Conservation (phyloP, 2,888 invertebrate genomes). For the Drymonia ruficornis region DNA sequence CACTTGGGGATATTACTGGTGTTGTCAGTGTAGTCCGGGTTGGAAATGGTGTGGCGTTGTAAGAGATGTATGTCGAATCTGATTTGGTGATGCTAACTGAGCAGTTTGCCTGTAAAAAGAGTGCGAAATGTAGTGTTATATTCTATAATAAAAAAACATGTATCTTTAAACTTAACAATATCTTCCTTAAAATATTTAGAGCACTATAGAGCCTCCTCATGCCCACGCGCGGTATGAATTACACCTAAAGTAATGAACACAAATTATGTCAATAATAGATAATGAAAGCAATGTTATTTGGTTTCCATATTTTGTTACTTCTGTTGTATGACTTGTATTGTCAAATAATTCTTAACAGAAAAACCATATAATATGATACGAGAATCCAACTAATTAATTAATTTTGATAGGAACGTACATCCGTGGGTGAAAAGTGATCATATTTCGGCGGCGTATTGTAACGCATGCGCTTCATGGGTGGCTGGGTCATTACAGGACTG, state of each 20-base stretch:
- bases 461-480: slow-evolving; percentile 75
- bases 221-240: no score
- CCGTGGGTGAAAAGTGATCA: slow-evolving; percentile 41
- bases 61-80: slow-evolving; percentile 44
- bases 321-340: no score
- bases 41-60: slow-evolving; percentile 29
- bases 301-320: background rate
- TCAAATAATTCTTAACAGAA: no score
- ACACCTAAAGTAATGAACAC: no score
- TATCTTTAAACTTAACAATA: no score
- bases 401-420: slow-evolving; percentile 43
- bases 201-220: no score
- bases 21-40: slow-evolving; percentile 35
- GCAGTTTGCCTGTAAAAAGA: slow-evolving; percentile 43
- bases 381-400: background rate
- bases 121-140: background rate
- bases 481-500: slow-evolving; percentile 55
- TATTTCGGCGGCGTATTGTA: slow-evolving; percentile 44
- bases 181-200: background rate
- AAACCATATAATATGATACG: no score
- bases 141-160: background rate
- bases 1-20: slow-evolving; percentile 40
- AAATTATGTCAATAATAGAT: background rate
- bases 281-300: background rate
- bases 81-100: slow-evolving; percentile 38